These are phyloP conservation scores for Elegia similella DNA, from an alignment of 2,888 invertebrate genomes.

Conservation along the genomic window DNA sequence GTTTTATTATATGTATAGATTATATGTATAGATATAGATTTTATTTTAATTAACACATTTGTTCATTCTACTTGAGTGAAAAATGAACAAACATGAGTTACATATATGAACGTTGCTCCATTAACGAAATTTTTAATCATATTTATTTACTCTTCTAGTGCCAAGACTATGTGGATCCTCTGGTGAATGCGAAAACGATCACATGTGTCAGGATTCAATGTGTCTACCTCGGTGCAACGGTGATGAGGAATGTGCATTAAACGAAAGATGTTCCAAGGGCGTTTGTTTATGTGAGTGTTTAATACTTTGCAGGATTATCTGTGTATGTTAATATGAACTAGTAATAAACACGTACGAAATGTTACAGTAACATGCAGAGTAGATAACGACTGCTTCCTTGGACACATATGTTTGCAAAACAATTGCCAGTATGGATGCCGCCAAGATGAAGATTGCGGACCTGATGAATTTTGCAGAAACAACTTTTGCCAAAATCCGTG, in stretches of 20 bases:
- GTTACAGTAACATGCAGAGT: conserved; percentile 90
- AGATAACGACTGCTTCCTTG: conserved; percentile 95
- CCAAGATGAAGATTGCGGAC: conserved; percentile 92
- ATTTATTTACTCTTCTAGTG: conserved; percentile 72
- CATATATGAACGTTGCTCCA: too few species aligned
- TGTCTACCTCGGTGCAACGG: conserved; percentile 88
- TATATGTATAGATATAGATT: too few species aligned
- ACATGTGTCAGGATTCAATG: conserved; percentile 90
- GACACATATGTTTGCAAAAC: conserved; percentile 93
- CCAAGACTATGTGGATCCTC: conserved; percentile 88
- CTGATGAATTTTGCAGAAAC: conserved; percentile 89
- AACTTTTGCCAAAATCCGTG: conserved; percentile 92
- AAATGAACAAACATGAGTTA: too few species aligned
- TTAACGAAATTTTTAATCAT: neutral
- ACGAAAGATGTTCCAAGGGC: conserved; percentile 92
- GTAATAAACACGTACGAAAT: conserved; percentile 6
- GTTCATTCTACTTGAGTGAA: too few species aligned
- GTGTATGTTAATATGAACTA: neutral
- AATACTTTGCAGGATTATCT: neutral
- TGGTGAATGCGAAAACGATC: conserved; percentile 86
- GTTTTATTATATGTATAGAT: too few species aligned
- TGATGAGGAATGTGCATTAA: conserved; percentile 93
- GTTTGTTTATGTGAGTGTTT: conserved; percentile 88
- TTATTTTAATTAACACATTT: too few species aligned
- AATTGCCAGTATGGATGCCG: conserved; percentile 94